Evolutionary conservation across 2,888 invertebrate genomes (phyloP).

Genomic region (Leucoptera coffeella): DNA sequence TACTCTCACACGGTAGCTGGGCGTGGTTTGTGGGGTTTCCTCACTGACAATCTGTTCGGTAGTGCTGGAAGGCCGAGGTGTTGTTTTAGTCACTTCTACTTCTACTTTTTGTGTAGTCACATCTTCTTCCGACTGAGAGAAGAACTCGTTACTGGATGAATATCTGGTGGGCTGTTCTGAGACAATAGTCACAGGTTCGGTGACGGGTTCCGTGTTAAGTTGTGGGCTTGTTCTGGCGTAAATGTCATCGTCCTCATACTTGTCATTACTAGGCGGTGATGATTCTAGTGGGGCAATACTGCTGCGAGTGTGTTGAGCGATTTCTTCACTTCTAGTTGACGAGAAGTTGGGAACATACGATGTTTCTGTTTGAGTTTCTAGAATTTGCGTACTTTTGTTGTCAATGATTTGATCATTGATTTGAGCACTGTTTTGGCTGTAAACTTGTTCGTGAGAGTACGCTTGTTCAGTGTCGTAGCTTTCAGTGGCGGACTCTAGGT

Average conservation of each 20-base stretch:
- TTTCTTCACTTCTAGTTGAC: constrained; percentile 17
- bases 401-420: no score
- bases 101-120: constrained; percentile 10
- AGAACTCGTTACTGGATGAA: constrained; percentile 12
- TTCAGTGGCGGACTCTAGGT: constrained; percentile 15
- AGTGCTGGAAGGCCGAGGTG: constrained; percentile 11
- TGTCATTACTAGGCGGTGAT: constrained; percentile 18
- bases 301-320: constrained; percentile 16
- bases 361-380: constrained; percentile 13
- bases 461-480: constrained; percentile 33
- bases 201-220: constrained; percentile 13
- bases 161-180: constrained; percentile 20
- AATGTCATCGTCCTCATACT: constrained; percentile 15
- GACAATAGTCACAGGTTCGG: constrained; percentile 14
- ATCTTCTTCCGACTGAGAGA: constrained; percentile 22
- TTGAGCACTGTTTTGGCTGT: constrained; percentile 7
- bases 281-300: constrained; percentile 19
- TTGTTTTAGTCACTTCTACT: constrained; percentile 14
- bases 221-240: constrained; percentile 17
- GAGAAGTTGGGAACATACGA: constrained; percentile 16
- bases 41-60: constrained; percentile 13
- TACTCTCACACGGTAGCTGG: constrained; percentile 33
- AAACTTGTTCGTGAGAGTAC: constrained; percentile 28
- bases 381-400: not conserved
- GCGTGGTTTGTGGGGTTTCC: constrained; percentile 28